A percentile compares a stretch with the other conserved stretches of the same genome.
Conservation (phyloP, 2,797 vertebrate species). For the Clarias laeviceps region DNA sequence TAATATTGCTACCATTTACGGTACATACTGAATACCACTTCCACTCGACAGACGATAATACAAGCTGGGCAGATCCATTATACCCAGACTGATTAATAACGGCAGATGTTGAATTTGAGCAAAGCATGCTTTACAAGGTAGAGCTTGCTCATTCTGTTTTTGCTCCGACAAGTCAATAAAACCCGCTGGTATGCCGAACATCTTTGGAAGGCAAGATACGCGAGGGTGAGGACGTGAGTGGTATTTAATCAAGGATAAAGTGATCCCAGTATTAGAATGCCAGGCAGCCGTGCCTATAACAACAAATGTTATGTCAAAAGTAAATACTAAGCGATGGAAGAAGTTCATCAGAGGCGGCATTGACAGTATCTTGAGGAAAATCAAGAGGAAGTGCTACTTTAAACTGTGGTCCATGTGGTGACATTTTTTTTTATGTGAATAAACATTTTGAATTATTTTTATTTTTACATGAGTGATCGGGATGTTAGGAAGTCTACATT, state of each 20-base stretch:
- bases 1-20: background rate
- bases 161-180: constrained; percentile 83
- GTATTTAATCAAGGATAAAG: constrained; percentile 77
- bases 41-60: constrained; percentile 9
- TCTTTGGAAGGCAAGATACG: constrained; percentile 75
- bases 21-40: background rate
- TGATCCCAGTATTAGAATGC: constrained; percentile 69
- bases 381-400: background rate
- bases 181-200: constrained; percentile 79
- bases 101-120: constrained; percentile 30
- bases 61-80: constrained; percentile 22
- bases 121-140: constrained; percentile 74
- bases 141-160: constrained; percentile 71
- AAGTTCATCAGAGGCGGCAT: constrained; percentile 39
- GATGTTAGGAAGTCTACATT: background rate
- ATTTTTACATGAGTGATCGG: background rate
- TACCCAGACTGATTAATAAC: constrained; percentile 1
- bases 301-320: constrained; percentile 64
- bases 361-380: constrained; percentile 12
- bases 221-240: constrained; percentile 62
- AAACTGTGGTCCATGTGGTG: background rate
- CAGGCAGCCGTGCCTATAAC: constrained; percentile 61
- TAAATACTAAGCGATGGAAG: constrained; percentile 67
- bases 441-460: background rate
- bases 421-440: background rate